A percentile compares a stretch with the other conserved stretches of the same genome.
Conservation (phyloP, 2,113 vertebrate genomes). For the Todiramphus chloris region DNA sequence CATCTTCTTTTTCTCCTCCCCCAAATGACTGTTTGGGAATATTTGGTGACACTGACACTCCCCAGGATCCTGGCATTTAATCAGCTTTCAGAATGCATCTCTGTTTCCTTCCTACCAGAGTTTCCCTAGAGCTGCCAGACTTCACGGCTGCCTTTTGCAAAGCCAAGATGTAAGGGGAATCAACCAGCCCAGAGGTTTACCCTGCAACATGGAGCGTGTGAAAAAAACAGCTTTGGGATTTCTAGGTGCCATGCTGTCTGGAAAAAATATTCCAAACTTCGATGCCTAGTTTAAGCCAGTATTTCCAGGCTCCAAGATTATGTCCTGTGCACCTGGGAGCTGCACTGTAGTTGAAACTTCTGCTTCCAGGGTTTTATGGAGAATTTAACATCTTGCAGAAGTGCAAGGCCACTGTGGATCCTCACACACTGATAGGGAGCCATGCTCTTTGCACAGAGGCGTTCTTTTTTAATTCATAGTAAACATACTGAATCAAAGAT, state of each 20-base stretch:
- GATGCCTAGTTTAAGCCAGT: background rate
- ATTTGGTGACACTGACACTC: background rate
- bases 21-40: background rate
- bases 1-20: background rate
- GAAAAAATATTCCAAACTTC: background rate
- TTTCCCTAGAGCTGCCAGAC: conserved; percentile 4
- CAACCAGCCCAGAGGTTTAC: background rate
- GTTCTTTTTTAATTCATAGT: background rate
- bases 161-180: background rate
- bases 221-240: background rate
- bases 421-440: background rate
- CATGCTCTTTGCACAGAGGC: background rate
- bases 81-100: background rate
- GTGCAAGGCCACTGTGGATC: background rate
- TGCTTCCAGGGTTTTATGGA: background rate
- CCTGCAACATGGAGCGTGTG: background rate
- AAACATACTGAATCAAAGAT: background rate
- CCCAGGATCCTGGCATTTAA: background rate
- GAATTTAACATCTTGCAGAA: background rate
- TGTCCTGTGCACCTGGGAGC: background rate
- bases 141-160: background rate
- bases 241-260: background rate
- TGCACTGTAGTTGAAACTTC: background rate
- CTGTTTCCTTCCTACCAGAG: background rate
- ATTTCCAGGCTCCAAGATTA: background rate